These are phyloP conservation scores for Henicopernis longicauda DNA, from an alignment of 2,113 vertebrate genomes.

Conservation along the genomic window DNA sequence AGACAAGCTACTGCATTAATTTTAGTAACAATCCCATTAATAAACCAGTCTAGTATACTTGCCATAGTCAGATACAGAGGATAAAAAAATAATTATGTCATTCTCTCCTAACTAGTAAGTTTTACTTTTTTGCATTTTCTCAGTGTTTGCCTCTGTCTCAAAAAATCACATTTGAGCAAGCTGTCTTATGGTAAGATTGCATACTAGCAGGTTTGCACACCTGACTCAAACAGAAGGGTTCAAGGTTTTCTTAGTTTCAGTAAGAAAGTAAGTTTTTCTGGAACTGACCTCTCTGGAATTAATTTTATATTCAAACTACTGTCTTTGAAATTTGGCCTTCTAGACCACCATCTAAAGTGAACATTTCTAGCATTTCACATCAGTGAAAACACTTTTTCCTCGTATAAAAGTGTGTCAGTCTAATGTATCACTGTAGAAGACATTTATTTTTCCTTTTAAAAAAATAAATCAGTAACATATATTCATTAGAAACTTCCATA, in stretches of 20 bases:
- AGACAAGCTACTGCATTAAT: background rate
- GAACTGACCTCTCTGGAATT: background rate
- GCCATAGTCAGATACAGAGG: background rate
- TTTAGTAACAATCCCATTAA: background rate
- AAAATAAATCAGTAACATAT: background rate
- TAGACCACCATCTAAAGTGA: background rate
- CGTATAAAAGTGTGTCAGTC: background rate
- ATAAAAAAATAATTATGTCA: background rate
- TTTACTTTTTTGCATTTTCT: background rate
- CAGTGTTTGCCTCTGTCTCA: background rate
- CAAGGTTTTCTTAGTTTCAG: background rate
- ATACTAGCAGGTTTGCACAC: background rate
- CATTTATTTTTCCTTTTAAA: background rate
- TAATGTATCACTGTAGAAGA: background rate
- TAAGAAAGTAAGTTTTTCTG: background rate
- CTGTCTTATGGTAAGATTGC: background rate
- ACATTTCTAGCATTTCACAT: no score
- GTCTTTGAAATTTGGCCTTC: background rate
- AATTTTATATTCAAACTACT: background rate
- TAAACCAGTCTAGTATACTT: background rate
- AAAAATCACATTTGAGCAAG: background rate
- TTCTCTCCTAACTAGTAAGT: background rate
- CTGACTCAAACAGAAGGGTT: background rate
- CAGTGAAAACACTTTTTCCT: background rate
- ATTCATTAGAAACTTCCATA: background rate